These are phyloP conservation scores for Poecilobothrus nobilitatus DNA, from an alignment of 2,888 invertebrate species.

Conservation along the genomic window DNA sequence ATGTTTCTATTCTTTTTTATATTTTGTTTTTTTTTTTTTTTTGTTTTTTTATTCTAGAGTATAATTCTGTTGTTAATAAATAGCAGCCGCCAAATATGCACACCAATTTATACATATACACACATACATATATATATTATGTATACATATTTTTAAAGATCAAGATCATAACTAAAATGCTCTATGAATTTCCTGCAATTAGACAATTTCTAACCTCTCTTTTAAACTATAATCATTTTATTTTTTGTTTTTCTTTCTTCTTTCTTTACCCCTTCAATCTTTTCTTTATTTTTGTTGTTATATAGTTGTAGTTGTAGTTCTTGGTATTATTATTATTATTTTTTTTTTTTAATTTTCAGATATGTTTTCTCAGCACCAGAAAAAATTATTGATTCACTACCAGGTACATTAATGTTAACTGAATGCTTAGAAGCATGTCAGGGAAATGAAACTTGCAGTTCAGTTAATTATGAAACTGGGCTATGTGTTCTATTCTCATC, in stretches of 20 bases:
- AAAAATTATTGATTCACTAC: slow-evolving; percentile 80
- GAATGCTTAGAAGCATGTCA: slow-evolving; percentile 91
- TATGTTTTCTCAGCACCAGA: slow-evolving; percentile 87
- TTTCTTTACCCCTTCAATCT: too few species aligned
- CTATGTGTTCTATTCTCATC: slow-evolving; percentile 87
- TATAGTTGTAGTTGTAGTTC: too few species aligned
- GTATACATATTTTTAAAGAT: neutral
- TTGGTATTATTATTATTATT: neutral
- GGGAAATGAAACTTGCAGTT: slow-evolving; percentile 81
- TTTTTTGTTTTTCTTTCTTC: too few species aligned
- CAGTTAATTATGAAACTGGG: slow-evolving; percentile 92
- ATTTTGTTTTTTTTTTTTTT: too few species aligned
- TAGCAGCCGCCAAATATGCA: too few species aligned
- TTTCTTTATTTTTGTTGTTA: too few species aligned
- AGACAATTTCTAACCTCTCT: neutral
- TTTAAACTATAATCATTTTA: neutral
- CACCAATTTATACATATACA: too few species aligned
- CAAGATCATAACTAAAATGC: neutral
- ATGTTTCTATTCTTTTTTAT: too few species aligned
- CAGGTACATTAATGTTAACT: slow-evolving; percentile 86
- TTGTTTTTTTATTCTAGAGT: too few species aligned
- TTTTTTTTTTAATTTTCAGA: slow-evolving; percentile 37
- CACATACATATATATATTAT: too few species aligned
- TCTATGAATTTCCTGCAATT: slow-evolving; percentile 4
- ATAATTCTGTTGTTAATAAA: too few species aligned